Base-by-base conservation (phyloP, 2,797 vertebrate genomes). In the Eidolon dupreanum region DNA sequence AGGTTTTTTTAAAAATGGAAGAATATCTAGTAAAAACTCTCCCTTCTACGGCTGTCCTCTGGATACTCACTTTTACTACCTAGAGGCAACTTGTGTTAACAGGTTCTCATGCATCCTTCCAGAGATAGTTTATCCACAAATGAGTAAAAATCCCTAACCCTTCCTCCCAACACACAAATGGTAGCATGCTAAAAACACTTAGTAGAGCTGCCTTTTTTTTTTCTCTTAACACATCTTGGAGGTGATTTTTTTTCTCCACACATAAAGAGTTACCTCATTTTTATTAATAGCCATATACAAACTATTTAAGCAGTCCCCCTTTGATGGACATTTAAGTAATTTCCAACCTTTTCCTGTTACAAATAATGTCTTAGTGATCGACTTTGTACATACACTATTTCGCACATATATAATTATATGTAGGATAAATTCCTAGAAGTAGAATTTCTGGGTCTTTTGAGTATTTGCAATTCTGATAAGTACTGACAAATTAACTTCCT, bases 391-490 rank as follows among this genome's bases (percentile, higher is more conserved):
- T 43, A 81, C 2, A 66, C 3, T 6, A 77, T 66, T 79, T 85
- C 57, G 74, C 59, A 90, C 28, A 89, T 46, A 84, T 31, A 61
- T 6, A 79, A 16, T 84, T 81, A 66, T 24, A 59, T 1, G 5
- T 53, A 84, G 79, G 51, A 49, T 77, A 68, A 78, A 87, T 88
- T 93, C 88, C 38, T 38, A 89, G 79, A 92, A 93, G 71, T 28
- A 17, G n/a, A 96, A 93, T 81, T 68, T 71, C 46, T 49, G 16
- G 65, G 79, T 65, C 31, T 33, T 63, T 41, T 78, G 10, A 26
- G 2, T 6, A n/a, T 88, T 85, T 92, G 70, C 46, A 89, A 33
- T 93, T 90, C 73, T 94, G 59, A 92, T 79, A 82, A 93, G 51
- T 49, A 87, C 4, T 65, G 33, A 93, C n/a, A 75, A 41, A 31